Evolutionary conservation across 2,113 vertebrate species (phyloP), one percentile per base, ranked within the genome.

Genomic region (Girardinichthys multiradiatus): DNA sequence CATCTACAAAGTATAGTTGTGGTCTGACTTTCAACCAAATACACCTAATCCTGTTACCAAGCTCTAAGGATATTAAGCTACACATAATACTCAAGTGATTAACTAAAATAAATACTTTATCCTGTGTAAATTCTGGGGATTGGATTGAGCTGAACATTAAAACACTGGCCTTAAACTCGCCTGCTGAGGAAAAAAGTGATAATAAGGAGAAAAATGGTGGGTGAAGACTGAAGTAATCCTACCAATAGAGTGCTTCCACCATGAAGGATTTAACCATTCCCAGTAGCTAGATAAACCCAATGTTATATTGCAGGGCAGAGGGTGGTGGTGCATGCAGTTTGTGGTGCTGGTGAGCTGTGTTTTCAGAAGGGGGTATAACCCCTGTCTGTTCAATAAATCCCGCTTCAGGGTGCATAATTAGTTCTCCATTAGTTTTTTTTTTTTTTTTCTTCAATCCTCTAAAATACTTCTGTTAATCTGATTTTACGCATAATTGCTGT

Each of bases 401-500:
- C 92, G 92, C 95, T 96, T 96, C 94, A 92, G 93, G 91, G 90
- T 91, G 93, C 92, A 95, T 95, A 95, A 96, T 93, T 93, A 54
- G 48, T 54, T 92, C 92, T 92, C 95, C 94, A 95, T 93, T 17
- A 15, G 13, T 42, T 94, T 91, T 92, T 95, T 17, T 42, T 15
- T 42, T 94, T 91, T 92, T 95, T 94, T 94, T 93, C 92, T 92
- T 93, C 95, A 94, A 95, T 95, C 95, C 95, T 95, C 84, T 94
- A 94, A 97, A 96, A 96, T 94, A 95, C 95, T 96, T 95, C 92
- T 95, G 95, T 96, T 96, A 96, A 95, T 97, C 95, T 96, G 94
- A 96, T 97, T 97, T 97, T 97, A 96, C 66, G 88, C 95, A 96
- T 95, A 95, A 97, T 97, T 97, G 97, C 94, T 94, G 95, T 96